These are phyloP conservation scores for Taeniopygia guttata DNA, from an alignment of 2,797 vertebrate genomes.

Conservation along the genomic window DNA sequence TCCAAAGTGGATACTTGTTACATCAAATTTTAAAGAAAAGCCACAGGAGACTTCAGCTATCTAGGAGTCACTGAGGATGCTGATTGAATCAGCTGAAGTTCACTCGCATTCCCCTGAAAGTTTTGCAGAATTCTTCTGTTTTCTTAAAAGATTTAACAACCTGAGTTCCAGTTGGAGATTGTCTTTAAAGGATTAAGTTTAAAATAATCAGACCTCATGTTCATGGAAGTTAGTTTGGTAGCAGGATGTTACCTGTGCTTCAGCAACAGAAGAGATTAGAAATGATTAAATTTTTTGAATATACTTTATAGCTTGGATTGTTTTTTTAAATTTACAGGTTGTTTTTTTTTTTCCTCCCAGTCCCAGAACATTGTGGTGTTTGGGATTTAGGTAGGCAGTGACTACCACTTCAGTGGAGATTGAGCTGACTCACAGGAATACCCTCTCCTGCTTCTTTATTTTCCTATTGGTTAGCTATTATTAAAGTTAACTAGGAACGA, in stretches of 20 bases:
- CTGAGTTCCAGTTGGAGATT: not conserved
- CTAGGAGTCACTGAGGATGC: not conserved
- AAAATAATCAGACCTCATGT: not conserved
- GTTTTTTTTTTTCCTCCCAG: not conserved
- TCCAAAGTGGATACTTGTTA: not conserved
- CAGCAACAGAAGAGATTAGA: not conserved
- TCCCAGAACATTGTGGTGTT: not conserved
- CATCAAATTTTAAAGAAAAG: not conserved
- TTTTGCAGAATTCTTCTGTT: not conserved
- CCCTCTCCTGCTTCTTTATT: conserved; percentile 20
- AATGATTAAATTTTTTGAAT: not conserved
- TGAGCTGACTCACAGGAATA: not conserved
- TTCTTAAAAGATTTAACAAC: not conserved
- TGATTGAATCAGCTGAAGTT: not conserved
- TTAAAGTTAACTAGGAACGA: conserved; percentile 49
- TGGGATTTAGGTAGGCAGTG: not conserved
- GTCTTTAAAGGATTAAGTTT: not conserved
- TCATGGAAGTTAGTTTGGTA: conserved; percentile 6
- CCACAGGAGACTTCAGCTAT: not conserved
- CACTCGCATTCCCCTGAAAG: not conserved
- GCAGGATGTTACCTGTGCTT: not conserved
- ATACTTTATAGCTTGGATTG: not conserved
- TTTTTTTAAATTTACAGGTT: not conserved
- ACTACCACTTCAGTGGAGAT: not conserved
- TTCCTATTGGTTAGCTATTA: conserved; percentile 39